Percentiles rank a stretch among this genome's conserved stretches.
Conservation (phyloP, 2,888 invertebrate genomes). For the Cheilosia grossa region DNA sequence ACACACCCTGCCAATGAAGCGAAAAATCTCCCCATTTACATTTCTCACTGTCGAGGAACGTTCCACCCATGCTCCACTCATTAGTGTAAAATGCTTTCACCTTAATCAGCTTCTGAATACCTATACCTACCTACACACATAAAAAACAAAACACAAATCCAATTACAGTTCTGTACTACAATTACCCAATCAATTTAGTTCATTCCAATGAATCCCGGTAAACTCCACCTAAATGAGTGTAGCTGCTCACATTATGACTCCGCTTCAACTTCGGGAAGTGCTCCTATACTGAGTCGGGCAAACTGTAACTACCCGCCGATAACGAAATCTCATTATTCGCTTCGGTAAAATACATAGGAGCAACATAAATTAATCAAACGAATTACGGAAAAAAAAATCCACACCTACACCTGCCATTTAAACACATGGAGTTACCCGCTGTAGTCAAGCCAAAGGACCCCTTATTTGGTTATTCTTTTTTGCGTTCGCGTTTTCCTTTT, state of each 20-base stretch:
- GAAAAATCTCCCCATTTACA: constrained; percentile 19
- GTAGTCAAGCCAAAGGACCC: constrained; percentile 24
- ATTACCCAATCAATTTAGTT: constrained; percentile 48
- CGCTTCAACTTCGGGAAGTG: not conserved
- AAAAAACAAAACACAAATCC: constrained; percentile 34
- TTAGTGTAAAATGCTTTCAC: constrained; percentile 41
- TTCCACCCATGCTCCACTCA: constrained; percentile 11
- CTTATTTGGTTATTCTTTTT: constrained; percentile 1
- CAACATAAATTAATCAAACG: constrained; percentile 63
- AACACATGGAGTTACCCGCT: not conserved
- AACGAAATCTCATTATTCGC: constrained; percentile 52
- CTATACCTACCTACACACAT: not conserved
- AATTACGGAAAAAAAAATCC: constrained; percentile 28
- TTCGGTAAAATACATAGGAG: constrained; percentile 44
- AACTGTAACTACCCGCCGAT: not conserved
- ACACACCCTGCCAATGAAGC: constrained; percentile 15
- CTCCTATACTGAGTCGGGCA: not conserved
- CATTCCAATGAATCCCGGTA: constrained; percentile 7
- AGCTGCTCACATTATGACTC: constrained; percentile 7
- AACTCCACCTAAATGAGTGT: constrained; percentile 13
- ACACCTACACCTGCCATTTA: not conserved
- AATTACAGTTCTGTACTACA: constrained; percentile 49
- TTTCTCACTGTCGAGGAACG: not conserved
- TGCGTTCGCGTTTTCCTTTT: constrained; percentile 19
- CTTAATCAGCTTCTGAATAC: constrained; percentile 14